These are phyloP conservation scores for Sclerodermus sp. DNA, from an alignment of 2,888 invertebrate species.

Conservation along the genomic window DNA sequence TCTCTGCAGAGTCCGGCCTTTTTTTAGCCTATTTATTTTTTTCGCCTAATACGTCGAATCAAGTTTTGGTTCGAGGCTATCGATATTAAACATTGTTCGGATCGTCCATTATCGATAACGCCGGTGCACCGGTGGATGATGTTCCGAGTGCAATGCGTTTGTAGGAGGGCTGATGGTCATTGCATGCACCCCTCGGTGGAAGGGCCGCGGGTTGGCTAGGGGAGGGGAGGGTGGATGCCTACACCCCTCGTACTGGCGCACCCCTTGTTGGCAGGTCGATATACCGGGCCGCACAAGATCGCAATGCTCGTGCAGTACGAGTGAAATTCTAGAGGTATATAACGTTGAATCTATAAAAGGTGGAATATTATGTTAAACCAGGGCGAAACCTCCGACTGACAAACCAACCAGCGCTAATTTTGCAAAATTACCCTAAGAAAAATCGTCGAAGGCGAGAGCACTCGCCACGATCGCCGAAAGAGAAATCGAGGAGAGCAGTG, in stretches of 20 bases:
- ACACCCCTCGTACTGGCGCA: constrained; percentile 41
- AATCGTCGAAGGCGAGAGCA: too few relatives aligned
- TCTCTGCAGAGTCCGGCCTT: too few relatives aligned
- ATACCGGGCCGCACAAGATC: constrained; percentile 27
- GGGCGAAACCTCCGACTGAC: neutral
- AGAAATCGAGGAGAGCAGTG: too few relatives aligned
- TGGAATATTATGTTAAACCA: too few relatives aligned
- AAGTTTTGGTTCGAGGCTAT: too few relatives aligned
- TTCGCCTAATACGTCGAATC: too few relatives aligned
- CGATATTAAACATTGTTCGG: constrained; percentile 10
- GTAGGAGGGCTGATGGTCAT: constrained; percentile 39
- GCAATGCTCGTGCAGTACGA: constrained; percentile 8
- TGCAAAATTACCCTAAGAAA: too few relatives aligned
- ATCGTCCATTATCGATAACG: constrained; percentile 30
- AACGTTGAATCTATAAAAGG: too few relatives aligned
- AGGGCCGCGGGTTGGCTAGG: constrained; percentile 19
- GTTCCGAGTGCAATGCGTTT: constrained; percentile 42
- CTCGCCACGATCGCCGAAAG: too few relatives aligned
- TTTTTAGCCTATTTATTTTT: too few relatives aligned
- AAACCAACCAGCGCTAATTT: too few relatives aligned
- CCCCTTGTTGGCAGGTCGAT: constrained; percentile 46
- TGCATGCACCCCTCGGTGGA: constrained; percentile 32
- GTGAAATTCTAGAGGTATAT: constrained; percentile 12
- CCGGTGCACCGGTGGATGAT: constrained; percentile 27
- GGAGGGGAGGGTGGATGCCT: constrained; percentile 18